Evolutionary conservation across 2,113 vertebrate genomes (phyloP).

Genomic region (Eolophus roseicapilla): DNA sequence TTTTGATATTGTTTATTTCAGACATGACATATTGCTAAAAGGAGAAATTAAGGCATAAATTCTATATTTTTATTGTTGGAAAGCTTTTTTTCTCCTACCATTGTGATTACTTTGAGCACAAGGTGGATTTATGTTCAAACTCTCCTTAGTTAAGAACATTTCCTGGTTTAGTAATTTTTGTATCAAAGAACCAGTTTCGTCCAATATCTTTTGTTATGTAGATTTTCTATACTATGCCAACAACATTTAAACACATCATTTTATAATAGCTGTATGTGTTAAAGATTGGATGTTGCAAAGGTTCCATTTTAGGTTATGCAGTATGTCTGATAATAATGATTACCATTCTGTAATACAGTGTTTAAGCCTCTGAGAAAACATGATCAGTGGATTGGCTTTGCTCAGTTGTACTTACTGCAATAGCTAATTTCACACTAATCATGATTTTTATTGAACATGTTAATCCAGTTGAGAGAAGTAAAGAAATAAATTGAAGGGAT

Average conservation of each 20-base stretch:
- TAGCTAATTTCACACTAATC: background rate
- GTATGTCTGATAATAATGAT: background rate
- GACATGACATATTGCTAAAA: background rate
- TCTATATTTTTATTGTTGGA: background rate
- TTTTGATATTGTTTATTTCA: background rate
- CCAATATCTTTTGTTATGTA: background rate
- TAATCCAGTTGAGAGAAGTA: background rate
- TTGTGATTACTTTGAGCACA: background rate
- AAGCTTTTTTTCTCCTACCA: background rate
- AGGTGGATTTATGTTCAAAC: background rate
- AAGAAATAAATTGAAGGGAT: background rate
- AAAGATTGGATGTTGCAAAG: background rate
- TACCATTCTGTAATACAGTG: background rate
- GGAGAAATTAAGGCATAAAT: background rate
- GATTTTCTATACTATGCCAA: background rate
- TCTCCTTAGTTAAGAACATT: background rate
- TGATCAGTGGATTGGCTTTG: background rate
- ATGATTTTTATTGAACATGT: background rate
- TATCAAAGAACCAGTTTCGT: background rate
- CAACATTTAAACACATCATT: background rate
- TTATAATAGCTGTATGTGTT: background rate
- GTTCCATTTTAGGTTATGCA: background rate
- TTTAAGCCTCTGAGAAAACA: background rate
- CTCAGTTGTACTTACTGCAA: background rate
- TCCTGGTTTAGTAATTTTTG: background rate